Percentiles rank a stretch among this genome's conserved stretches.
Conservation (phyloP, 2,797 vertebrate genomes). For the Lepidocolaptes lacrymiger region DNA sequence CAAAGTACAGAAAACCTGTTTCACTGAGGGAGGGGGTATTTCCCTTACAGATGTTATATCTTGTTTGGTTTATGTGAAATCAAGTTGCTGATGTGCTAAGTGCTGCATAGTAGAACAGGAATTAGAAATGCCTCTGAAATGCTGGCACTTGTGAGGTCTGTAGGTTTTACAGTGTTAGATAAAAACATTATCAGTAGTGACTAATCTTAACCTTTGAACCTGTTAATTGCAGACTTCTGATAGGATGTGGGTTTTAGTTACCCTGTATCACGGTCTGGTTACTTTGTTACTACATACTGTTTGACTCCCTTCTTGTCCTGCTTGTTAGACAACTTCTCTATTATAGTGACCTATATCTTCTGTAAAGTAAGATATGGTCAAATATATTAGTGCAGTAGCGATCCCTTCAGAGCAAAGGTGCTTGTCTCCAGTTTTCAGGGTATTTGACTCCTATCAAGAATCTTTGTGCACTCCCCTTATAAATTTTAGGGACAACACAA, state of each 20-base stretch:
- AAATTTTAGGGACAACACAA: background rate
- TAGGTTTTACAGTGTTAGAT: background rate
- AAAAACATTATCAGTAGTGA: background rate
- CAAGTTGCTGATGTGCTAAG: background rate
- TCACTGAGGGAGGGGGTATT: background rate
- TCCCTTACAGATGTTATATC: background rate
- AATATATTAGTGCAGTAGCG: background rate
- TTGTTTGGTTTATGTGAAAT: background rate
- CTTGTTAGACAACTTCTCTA: background rate
- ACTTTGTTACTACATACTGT: background rate
- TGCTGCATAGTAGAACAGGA: background rate
- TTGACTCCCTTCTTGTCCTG: background rate
- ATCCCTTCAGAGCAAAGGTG: background rate
- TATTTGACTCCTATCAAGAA: background rate
- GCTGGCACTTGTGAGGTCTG: background rate
- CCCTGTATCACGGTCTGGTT: background rate
- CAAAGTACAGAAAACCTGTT: background rate
- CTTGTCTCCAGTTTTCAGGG: background rate
- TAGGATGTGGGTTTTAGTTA: background rate
- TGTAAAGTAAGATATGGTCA: background rate
- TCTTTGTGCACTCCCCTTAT: fast-evolving
- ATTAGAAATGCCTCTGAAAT: background rate
- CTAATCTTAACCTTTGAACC: background rate
- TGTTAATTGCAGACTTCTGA: background rate
- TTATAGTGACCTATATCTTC: background rate